Base-by-base conservation (phyloP, 2,113 vertebrate species). In the Aleadryas rufinucha region DNA sequence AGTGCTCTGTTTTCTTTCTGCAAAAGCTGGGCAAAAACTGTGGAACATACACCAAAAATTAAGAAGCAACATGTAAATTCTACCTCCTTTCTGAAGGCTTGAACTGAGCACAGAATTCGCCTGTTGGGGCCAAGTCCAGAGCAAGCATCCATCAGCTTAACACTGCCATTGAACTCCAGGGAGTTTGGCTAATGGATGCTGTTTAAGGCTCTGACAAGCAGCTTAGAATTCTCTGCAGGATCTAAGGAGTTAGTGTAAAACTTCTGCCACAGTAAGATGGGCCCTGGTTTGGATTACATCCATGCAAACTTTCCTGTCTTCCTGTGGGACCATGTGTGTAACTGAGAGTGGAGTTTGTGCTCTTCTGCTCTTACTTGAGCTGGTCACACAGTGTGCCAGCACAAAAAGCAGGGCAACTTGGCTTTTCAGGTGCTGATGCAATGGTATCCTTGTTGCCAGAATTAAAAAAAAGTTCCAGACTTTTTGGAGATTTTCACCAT, bases 21-120 rank as follows among this genome's bases (percentile, higher is more conserved):
- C 98, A 97, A 98, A 98, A 98, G 98, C 98, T 98, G 98, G 98
- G 98, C 98, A 98, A 98, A 98, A 98, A 87, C 98, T 98, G 98
- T 98, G 98, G 97, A 94, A 97, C 45, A 63, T 20, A 80, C 52
- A 89, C 12, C 64, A 87, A 87, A 96, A 90, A 18, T 52, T 39
- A 68, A 87, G 72, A 89, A 81, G 68, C 68, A 54, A 60, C 87
- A 77, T 42, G 64, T 81, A 66, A 89, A 96, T 61, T 80, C 50
- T 91, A 86, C 90, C 87, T 93, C 83, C 82, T 80, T 78, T 91
- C 49, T 65, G 84, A 86, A 53, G 42, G 63, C 94, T 93, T 96
- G 84, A 87, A 89, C 92, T 75, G 93, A 97, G 96, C 86, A 90
- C 91, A 97, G 93, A 86, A 82, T 91, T 94, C 86, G 94, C 87